phyloP scores from a whole-genome alignment of 2,888 invertebrate genomes.

The Amblyjoppa proteus region DNA sequence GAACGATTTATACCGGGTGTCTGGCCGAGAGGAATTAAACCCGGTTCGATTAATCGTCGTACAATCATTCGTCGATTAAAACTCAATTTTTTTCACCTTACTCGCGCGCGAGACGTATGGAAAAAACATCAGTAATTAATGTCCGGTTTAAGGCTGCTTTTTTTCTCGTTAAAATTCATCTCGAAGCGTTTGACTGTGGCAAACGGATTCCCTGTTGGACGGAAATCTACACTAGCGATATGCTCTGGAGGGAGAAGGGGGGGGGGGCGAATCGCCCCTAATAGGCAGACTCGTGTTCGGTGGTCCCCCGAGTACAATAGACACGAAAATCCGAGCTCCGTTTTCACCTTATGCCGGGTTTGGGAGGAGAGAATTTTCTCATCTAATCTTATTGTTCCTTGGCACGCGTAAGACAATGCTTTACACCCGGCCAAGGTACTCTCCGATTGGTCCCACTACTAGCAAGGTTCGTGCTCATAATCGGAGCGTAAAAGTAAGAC shows the following conservation, averaged over 20 bases:
- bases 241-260: neutral
- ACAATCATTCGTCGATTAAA: conserved; percentile 56
- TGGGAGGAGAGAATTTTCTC: conserved; percentile 57
- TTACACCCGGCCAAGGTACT: neutral
- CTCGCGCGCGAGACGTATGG: conserved; percentile 3
- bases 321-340: conserved; percentile 21
- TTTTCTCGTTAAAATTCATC: neutral
- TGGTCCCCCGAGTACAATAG: conserved; percentile 59
- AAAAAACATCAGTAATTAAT: neutral
- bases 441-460: neutral
- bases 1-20: conserved; percentile 74
- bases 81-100: conserved; percentile 1
- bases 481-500: conserved; percentile 80
- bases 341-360: neutral
- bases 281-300: conserved; percentile 37
- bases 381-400: conserved; percentile 78
- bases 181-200: neutral
- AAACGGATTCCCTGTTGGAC: neutral
- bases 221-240: neutral
- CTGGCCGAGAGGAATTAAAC: conserved; percentile 51
- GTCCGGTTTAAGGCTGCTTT: neutral
- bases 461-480: conserved; percentile 51
- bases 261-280: conserved; percentile 1
- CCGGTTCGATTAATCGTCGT: conserved; percentile 50
- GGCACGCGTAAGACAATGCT: conserved; percentile 71